Conservation (phyloP, 2,888 invertebrate genomes). For the Lobophora halterata region DNA sequence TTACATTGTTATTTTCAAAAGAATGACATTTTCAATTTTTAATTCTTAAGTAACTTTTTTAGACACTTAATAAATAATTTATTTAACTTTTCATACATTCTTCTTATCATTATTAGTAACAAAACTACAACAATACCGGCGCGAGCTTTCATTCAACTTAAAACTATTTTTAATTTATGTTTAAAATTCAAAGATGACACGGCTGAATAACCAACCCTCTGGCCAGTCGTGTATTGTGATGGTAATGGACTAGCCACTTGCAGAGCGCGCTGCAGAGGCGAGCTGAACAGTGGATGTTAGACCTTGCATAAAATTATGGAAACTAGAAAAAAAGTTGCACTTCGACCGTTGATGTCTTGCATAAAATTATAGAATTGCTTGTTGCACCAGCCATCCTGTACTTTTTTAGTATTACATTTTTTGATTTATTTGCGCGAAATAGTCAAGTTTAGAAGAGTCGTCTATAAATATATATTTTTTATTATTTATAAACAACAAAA, state of each 20-base stretch:
- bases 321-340: constrained; percentile 38
- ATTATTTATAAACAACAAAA: too few species aligned
- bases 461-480: too few species aligned
- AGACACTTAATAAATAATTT: too few species aligned
- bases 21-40: too few species aligned
- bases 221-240: constrained; percentile 54
- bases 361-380: constrained; percentile 19
- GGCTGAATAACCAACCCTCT: constrained; percentile 42
- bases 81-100: too few species aligned
- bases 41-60: too few species aligned
- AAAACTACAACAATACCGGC: constrained; percentile 15
- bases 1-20: constrained; percentile 1
- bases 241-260: constrained; percentile 47
- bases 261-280: constrained; percentile 58
- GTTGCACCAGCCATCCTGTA: too few species aligned
- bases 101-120: neutral
- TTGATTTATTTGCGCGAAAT: too few species aligned
- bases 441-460: too few species aligned
- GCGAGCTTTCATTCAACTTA: constrained; percentile 4
- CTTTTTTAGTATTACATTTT: neutral
- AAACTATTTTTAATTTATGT: constrained; percentile 3
- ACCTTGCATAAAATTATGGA: constrained; percentile 68
- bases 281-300: constrained; percentile 61
- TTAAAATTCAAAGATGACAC: constrained; percentile 27
- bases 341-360: constrained; percentile 42